phyloP scores from a whole-genome alignment of 2,113 vertebrate species.

The Austrofundulus limnaeus region DNA sequence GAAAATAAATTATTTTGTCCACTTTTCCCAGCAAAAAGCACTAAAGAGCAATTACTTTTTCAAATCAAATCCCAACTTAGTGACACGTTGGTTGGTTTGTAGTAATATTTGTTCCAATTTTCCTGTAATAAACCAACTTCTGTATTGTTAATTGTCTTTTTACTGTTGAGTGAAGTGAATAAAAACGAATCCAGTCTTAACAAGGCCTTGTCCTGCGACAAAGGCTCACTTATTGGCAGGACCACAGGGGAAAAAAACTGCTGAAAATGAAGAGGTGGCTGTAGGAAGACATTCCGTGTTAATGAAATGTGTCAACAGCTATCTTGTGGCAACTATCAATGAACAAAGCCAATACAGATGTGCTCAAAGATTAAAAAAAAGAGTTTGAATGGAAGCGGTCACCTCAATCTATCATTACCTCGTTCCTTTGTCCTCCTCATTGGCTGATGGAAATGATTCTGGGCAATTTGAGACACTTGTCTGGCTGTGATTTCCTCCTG shows the following conservation, averaged over 20 bases:
- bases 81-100: no score
- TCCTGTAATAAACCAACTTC: constrained; percentile 8
- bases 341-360: constrained; percentile 71
- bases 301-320: constrained; percentile 69
- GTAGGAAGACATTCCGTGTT: constrained; percentile 49
- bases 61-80: no score
- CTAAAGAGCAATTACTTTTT: no score
- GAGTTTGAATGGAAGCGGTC: constrained; percentile 56
- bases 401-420: constrained; percentile 63
- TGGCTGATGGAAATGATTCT: constrained; percentile 37
- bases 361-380: constrained; percentile 61
- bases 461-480: constrained; percentile 21
- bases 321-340: constrained; percentile 59
- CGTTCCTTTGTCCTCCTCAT: constrained; percentile 28
- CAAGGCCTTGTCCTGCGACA: constrained; percentile 26
- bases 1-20: no score
- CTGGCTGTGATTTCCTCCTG: not conserved
- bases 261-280: constrained; percentile 54
- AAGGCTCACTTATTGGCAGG: constrained; percentile 46
- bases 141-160: constrained; percentile 47
- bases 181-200: constrained; percentile 31
- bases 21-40: no score
- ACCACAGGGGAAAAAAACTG: constrained; percentile 34
- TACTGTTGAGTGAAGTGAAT: constrained; percentile 48
- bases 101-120: not conserved